Evolutionary conservation across 2,113 vertebrate species (phyloP), one percentile per base, ranked within the genome.

Genomic region (Stigmatopora argus): DNA sequence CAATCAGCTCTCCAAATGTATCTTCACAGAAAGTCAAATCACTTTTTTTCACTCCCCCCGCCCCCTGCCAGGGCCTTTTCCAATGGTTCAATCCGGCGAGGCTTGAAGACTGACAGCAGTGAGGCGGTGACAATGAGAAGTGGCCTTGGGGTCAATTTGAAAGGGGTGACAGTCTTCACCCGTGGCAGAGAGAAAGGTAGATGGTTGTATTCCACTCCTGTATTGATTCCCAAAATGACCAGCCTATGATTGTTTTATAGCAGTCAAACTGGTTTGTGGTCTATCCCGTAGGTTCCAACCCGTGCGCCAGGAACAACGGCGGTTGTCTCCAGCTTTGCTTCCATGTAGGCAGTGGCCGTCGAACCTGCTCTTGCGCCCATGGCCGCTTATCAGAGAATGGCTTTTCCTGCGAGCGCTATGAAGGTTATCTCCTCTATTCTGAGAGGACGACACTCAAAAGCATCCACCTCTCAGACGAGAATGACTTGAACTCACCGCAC

Each of bases 251-350:
- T 41, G 34, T 59, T 59, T 38, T 56, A 26, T 5, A 31, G 26
- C 23, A 3, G 13, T 14, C 57, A 11, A n/a, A 38, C 35, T 41
- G 10, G 18, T 19, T 26, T 4, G 21, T 44, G 8, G 59, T 62
- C 23, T 23, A 2, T 62, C 11, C 12, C 11, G 15, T 61, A 96
- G 97, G 96, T 58, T 97, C 96, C 56, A 99, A 97, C 64, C 80
- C 94, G 3, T 99, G 97, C 77, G 91, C 94, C 66, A 93, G 90
- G 75, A 93, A 88, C 66, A 98, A 98, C 15, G 96, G 95, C 3
- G 93, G 94, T 3, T 99, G 97, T 82, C 94, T 95, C 69, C 97
- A 99, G 81, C 91, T 99, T 26, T 99, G 97, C 80, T 96, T 98
- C 19, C 95, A 96, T 80, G 90, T 94, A 64, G 97, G 97, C 59